phyloP scores from a whole-genome alignment of 2,797 vertebrate genomes.

The Epinephelus awoara region DNA sequence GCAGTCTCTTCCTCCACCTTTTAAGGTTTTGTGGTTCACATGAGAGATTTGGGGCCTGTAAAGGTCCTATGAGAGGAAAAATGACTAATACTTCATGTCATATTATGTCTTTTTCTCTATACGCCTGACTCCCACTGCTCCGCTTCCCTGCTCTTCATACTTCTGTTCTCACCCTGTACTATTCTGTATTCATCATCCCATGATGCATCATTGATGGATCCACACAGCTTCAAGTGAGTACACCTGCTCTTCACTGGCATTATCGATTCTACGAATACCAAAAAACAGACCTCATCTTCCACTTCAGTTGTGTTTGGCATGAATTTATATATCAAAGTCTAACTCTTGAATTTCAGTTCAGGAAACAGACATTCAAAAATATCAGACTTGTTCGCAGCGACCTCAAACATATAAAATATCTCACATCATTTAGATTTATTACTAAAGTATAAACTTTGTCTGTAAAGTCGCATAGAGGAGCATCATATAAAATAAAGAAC shows the following conservation, averaged over 20 bases:
- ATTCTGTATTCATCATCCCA: constrained; percentile 48
- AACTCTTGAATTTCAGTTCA: constrained; percentile 3
- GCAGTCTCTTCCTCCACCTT: constrained; percentile 28
- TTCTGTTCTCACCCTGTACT: constrained; percentile 33
- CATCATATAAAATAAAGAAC: not conserved
- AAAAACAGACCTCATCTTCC: constrained; percentile 3
- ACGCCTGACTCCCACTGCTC: constrained; percentile 21
- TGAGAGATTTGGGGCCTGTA: constrained; percentile 35
- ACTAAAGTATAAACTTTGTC: not conserved
- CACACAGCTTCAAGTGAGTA: constrained; percentile 80
- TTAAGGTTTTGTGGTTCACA: constrained; percentile 19
- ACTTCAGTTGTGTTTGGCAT: not conserved
- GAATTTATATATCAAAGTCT: not conserved
- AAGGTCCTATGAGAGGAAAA: constrained; percentile 31
- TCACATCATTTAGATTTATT: not conserved
- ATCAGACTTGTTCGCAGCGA: not conserved
- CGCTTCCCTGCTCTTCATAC: constrained; percentile 24
- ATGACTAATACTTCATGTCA: constrained; percentile 40
- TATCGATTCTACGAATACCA: constrained; percentile 20
- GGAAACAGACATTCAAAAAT: constrained; percentile 3
- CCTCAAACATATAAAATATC: not conserved
- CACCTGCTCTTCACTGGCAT: constrained; percentile 28
- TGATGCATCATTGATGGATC: constrained; percentile 68
- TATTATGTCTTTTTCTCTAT: constrained; percentile 33
- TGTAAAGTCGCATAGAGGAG: not conserved